Evolutionary conservation across 2,797 vertebrate genomes (phyloP), one percentile per base, ranked within the genome.

Genomic region (Coluber constrictor): DNA sequence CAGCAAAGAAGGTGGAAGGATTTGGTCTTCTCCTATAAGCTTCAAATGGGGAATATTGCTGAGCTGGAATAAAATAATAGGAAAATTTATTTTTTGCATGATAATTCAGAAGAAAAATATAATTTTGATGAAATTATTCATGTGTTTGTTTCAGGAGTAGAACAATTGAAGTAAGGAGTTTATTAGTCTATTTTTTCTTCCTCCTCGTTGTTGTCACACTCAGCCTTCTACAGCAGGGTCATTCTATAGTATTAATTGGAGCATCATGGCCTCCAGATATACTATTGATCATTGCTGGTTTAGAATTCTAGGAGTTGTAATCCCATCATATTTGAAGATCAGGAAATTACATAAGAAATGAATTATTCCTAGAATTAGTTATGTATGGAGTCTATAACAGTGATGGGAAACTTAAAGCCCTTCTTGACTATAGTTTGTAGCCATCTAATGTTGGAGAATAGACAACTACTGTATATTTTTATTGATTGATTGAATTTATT

Each of bases 41-140:
- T 86, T 98, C 97, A 93, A 97, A 95, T 43, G 97, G 97, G 74
- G 96, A 98, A 96, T 98, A 98, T 92, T 96, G 97, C 96, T 98
- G 98, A 93, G 98, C 99, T 99, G 94, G 57, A 97, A 95, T 90
- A 92, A 96, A 95, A 94, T 61, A 92, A 29, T 37, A 23, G 20
- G 66, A 66, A 95, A 93, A 94, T 43, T 92, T 20, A 95, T 96
- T 92, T 93, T 5, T 91, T 32, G 56, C 56, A 92, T 93, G 63
- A 0, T 0, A 47, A 56, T 94, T 95, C 60, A 60, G 37, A n/a
- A 25, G n/a, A 83, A 60, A 60, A 51, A 32, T 51, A 51, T 51
- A 54, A n/a, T 91, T 87, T 63, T 32, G n/a, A 59, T n/a, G 7
- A 29, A 51, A 61, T 74, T 57, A 57, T 27, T 25, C 54, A 57